A percentile compares a stretch with the other conserved stretches of the same genome.
phyloP scores from a whole-genome alignment of 2,888 invertebrate species.

The Brachypalpus laphriformis region DNA sequence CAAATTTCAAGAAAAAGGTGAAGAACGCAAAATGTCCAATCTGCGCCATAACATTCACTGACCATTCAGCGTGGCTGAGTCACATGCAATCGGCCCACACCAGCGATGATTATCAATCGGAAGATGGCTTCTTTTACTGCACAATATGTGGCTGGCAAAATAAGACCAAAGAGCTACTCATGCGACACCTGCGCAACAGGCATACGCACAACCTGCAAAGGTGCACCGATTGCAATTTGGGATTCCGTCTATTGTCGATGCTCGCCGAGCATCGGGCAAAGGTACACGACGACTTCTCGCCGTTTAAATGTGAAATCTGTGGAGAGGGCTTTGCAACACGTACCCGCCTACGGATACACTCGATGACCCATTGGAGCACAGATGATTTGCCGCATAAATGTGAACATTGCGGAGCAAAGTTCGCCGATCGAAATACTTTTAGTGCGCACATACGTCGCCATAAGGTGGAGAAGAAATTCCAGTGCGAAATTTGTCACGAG shows the following conservation, averaged over 20 bases:
- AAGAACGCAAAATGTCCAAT: slow-evolving; percentile 55
- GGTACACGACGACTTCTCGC: slow-evolving; percentile 41
- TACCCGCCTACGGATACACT: slow-evolving; percentile 31
- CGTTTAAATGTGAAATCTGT: slow-evolving; percentile 62
- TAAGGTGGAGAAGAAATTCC: slow-evolving; percentile 14
- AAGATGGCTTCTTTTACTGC: slow-evolving; percentile 64
- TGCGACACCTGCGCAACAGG: slow-evolving; percentile 53
- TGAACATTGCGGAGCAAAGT: slow-evolving; percentile 44
- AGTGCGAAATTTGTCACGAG: slow-evolving; percentile 34
- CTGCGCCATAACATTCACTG: slow-evolving; percentile 28
- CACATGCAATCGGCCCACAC: slow-evolving; percentile 57
- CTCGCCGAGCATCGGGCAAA: slow-evolving; percentile 51
- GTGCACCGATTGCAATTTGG: slow-evolving; percentile 59
- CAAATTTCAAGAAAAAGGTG: slow-evolving; percentile 48
- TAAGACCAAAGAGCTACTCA: slow-evolving; percentile 56
- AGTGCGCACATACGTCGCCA: slow-evolving; percentile 35
- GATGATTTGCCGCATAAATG: slow-evolving; percentile 46
- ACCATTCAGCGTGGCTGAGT: slow-evolving; percentile 44
- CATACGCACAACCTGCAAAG: slow-evolving; percentile 50
- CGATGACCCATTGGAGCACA: slow-evolving; percentile 30
- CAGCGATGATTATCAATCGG: slow-evolving; percentile 44
- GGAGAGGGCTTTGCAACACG: slow-evolving; percentile 48
- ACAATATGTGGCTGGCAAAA: slow-evolving; percentile 63
- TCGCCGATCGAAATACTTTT: slow-evolving; percentile 24
- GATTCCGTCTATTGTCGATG: slow-evolving; percentile 56